Conservation (phyloP, 2,888 invertebrate genomes). For the Epirrita christyi region DNA sequence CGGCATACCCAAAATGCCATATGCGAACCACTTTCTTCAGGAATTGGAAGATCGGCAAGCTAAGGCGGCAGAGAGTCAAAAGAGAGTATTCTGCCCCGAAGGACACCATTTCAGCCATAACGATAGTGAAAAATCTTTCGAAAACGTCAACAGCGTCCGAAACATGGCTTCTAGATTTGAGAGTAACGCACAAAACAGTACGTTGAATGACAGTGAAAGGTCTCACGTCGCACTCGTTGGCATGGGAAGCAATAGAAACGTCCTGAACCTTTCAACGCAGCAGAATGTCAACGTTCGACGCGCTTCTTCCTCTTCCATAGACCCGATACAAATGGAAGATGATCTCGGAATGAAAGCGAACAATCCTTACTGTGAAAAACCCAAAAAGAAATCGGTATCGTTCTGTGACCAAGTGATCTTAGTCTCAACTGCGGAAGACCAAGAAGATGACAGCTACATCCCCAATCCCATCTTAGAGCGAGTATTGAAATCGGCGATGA, state of each 20-base stretch:
- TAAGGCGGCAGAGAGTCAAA: slow-evolving; percentile 67
- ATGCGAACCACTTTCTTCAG: slow-evolving; percentile 87
- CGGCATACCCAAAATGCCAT: slow-evolving; percentile 32
- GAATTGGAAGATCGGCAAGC: slow-evolving; percentile 88
- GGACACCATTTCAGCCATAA: slow-evolving; percentile 64
- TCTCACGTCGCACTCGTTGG: slow-evolving; percentile 73
- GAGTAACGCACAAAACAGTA: slow-evolving; percentile 57
- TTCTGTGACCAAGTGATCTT: slow-evolving; percentile 97
- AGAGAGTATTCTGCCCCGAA: slow-evolving; percentile 69
- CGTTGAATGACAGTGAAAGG: slow-evolving; percentile 62
- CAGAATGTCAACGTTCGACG: slow-evolving; percentile 68
- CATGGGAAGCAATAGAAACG: slow-evolving; percentile 76
- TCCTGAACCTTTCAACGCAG: slow-evolving; percentile 72
- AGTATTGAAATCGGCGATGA: slow-evolving; percentile 92
- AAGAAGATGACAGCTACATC: slow-evolving; percentile 95
- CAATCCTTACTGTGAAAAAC: slow-evolving; percentile 81
- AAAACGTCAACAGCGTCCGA: slow-evolving; percentile 84
- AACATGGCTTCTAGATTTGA: slow-evolving; percentile 94
- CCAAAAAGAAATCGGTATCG: slow-evolving; percentile 96
- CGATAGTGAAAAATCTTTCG: slow-evolving; percentile 53
- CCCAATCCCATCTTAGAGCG: slow-evolving; percentile 96
- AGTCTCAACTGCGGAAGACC: slow-evolving; percentile 96
- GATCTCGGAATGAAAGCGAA: slow-evolving; percentile 69
- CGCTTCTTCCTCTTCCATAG: slow-evolving; percentile 73
- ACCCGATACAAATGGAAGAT: slow-evolving; percentile 73